Evolutionary conservation across 1,140 invertebrate genomes (phyloP).

Genomic region (Heliconius nattereri): DNA sequence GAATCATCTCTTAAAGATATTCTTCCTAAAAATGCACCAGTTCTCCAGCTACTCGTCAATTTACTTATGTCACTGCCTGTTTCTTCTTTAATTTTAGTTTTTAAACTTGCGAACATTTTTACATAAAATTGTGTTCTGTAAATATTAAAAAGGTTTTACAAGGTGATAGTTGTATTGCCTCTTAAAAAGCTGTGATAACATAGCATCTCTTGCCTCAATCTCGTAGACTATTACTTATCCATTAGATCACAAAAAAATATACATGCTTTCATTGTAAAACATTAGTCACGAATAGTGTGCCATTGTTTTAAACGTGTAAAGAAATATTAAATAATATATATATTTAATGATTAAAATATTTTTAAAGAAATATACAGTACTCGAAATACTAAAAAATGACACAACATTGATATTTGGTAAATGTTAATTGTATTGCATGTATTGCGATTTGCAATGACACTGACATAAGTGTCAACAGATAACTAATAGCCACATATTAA

Average conservation of each 20-base stretch:
- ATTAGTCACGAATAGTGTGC: conserved; percentile 2
- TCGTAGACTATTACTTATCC: conserved; percentile 10
- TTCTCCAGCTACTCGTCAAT: conserved; percentile 73
- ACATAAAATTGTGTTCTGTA: background rate
- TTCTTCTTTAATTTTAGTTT: conserved; percentile 78
- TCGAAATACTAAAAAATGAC: conserved; percentile 12
- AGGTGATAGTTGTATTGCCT: background rate
- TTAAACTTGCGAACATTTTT: conserved; percentile 75
- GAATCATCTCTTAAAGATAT: conserved; percentile 71
- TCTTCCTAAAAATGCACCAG: conserved; percentile 70
- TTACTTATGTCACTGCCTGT: conserved; percentile 76
- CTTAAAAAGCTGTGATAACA: background rate
- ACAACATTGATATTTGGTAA: conserved; percentile 19
- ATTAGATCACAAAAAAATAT: conserved; percentile 20
- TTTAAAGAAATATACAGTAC: conserved; percentile 20
- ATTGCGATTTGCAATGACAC: background rate
- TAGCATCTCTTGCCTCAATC: background rate
- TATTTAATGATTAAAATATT: conserved; percentile 6
- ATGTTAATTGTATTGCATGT: background rate
- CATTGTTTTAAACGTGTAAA: conserved; percentile 10
- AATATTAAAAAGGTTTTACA: background rate
- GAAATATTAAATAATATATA: background rate
- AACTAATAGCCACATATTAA: background rate
- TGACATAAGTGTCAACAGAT: conserved; percentile 2
- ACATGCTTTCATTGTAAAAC: conserved; percentile 19